Evolutionary conservation across 2,797 vertebrate species (phyloP).

Genomic region (Numenius phaeopus): DNA sequence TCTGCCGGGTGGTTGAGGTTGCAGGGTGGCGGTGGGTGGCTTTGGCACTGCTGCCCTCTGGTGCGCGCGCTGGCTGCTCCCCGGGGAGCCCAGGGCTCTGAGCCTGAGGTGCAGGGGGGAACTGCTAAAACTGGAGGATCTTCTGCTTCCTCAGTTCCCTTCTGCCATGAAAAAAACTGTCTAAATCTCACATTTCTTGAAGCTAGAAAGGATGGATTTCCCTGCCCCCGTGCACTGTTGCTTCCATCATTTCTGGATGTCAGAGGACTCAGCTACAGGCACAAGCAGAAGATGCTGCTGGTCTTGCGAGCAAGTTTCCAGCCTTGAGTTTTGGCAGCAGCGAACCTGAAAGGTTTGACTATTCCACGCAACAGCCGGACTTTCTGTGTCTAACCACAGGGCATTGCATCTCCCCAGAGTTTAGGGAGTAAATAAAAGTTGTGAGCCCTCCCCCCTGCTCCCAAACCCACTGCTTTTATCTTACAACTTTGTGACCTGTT

Average conservation of each 20-base stretch:
- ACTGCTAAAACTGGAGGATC: background rate
- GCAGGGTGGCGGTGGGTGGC: background rate
- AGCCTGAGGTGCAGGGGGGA: background rate
- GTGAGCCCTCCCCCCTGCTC: background rate
- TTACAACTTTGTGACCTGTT: background rate
- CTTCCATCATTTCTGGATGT: background rate
- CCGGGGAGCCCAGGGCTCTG: accelerated
- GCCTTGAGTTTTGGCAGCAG: background rate
- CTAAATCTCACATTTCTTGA: accelerated
- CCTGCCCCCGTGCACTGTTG: accelerated
- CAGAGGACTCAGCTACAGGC: background rate
- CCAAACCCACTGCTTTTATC: background rate
- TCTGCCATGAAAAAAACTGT: background rate
- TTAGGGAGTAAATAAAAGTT: background rate
- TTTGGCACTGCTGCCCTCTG: constrained; percentile 70
- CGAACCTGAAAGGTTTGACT: background rate
- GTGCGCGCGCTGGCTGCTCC: background rate
- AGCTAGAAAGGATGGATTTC: background rate
- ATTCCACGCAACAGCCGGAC: background rate
- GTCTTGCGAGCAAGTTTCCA: background rate
- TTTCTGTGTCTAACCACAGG: background rate
- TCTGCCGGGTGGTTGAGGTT: background rate
- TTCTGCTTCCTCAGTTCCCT: background rate
- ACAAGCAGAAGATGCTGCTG: background rate
- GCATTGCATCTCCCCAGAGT: background rate